phyloP scores from a whole-genome alignment of 2,888 invertebrate species.

The Axea sp. region DNA sequence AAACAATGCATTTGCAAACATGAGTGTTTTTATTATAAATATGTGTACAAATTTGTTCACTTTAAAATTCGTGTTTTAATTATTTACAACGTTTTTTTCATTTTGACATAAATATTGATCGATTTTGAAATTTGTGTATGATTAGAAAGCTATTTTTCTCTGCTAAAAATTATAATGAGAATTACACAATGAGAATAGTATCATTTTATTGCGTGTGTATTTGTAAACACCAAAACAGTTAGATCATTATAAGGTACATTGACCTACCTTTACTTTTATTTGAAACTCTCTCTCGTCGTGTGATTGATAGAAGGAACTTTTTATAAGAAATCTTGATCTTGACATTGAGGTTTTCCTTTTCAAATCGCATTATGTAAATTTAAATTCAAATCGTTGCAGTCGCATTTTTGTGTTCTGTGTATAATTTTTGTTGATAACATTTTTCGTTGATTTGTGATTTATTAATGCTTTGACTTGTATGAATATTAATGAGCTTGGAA shows the following conservation, averaged over 20 bases:
- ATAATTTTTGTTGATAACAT: constrained; percentile 15
- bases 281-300: constrained; percentile 38
- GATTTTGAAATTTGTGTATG: too few relatives aligned
- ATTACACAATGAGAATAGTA: too few relatives aligned
- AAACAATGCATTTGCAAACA: too few relatives aligned
- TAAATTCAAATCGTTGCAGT: constrained; percentile 43
- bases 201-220: too few relatives aligned
- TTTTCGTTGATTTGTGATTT: constrained; percentile 25
- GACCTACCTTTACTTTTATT: constrained; percentile 54
- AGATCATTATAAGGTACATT: constrained; percentile 32
- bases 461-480: constrained; percentile 7
- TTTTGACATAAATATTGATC: too few relatives aligned
- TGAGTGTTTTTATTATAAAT: too few relatives aligned
- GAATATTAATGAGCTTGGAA: constrained; percentile 27
- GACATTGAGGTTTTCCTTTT: constrained; percentile 54
- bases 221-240: constrained; percentile 48
- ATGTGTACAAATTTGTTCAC: too few relatives aligned
- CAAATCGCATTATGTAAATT: constrained; percentile 53
- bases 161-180: too few relatives aligned
- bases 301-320: constrained; percentile 46
- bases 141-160: too few relatives aligned
- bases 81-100: too few relatives aligned
- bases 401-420: constrained; percentile 42
- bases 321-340: constrained; percentile 46
- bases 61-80: too few relatives aligned